Percentiles rank a stretch among this genome's conserved stretches.
These are phyloP conservation scores for Ophion obscuratus DNA, from an alignment of 2,888 invertebrate species.

Conservation along the genomic window DNA sequence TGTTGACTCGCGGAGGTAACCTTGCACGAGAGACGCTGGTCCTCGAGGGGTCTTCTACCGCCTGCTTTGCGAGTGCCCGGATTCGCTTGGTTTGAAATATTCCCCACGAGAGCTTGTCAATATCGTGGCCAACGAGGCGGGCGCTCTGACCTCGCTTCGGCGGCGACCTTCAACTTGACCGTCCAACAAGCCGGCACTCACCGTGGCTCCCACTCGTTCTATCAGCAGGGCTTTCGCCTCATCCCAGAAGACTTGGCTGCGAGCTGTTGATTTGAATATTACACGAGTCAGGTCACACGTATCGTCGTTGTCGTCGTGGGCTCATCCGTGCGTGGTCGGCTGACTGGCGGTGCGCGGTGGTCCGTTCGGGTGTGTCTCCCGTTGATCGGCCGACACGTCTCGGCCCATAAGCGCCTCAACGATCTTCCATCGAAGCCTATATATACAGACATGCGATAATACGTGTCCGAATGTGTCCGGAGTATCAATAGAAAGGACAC, in stretches of 20 bases:
- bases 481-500: slow-evolving; percentile 47
- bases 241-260: slow-evolving; percentile 17
- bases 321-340: neutral
- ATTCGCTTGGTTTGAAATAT: neutral
- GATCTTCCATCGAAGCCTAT: slow-evolving; percentile 14
- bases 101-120: neutral
- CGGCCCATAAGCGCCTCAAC: slow-evolving; percentile 37
- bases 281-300: slow-evolving; percentile 8
- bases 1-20: no score
- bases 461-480: slow-evolving; percentile 59
- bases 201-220: neutral
- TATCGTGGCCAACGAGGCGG: neutral
- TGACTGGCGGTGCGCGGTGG: no score
- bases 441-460: slow-evolving; percentile 38
- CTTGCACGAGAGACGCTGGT: no score
- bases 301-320: neutral
- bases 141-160: slow-evolving; percentile 1
- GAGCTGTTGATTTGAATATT: slow-evolving; percentile 27
- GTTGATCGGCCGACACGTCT: slow-evolving; percentile 14
- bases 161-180: slow-evolving; percentile 81
- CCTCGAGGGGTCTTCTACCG: no score
- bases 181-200: slow-evolving; percentile 29
- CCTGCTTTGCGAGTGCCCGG: neutral
- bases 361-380: neutral
- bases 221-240: neutral